Evolutionary conservation across 2,113 vertebrate species (phyloP), one percentile per base, ranked within the genome.

Genomic region (Cranoglanis bouderius): DNA sequence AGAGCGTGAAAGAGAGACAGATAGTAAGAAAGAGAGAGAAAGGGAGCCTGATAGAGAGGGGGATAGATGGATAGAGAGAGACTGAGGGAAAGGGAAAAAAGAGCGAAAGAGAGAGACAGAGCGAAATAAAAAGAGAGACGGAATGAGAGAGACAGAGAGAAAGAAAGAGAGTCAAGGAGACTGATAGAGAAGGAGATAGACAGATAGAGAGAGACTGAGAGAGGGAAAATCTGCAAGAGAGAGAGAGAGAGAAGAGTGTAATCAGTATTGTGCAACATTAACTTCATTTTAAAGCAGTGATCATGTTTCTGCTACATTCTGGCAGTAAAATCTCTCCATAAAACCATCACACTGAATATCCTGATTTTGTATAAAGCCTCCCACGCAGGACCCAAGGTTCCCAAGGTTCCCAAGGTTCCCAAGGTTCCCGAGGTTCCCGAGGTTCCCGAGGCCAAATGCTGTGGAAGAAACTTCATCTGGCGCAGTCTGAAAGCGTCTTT

Each of bases 1-100:
- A 24, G 70, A 24, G 8, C 10, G 72, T 46, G 9, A 46, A 94
- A 94, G 72, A 75, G 40, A 77, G 24, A 12, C 1, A 6, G 9
- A 26, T 2, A 75, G 38, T 26, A 90, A 92, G 87, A 46, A 7
- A 24, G 72, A 12, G 8, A 38, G 70, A 77, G 10, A 49, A 7
- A 26, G 40, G 24, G 6, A 29, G 12, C 32, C 38, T 29, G 29
- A 78, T n/a, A 24, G 13, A 24, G 13, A 35, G 32, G 7, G 6
- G 21, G 70, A 21, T 2, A 43, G 72, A 74, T 3, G 3, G 65
- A 18, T 0, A 18, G 32, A 70, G 14, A 70, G 65, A 70, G 16
- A 40, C 6, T 53, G 14, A 53, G 51, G 51, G 29, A 67, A 26
- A 32, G 29, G 61, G 38, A 84, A 80, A 82, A 46, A 14, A 35